Conservation (phyloP, 2,797 vertebrate genomes). For the Neomorphus geoffroyi region DNA sequence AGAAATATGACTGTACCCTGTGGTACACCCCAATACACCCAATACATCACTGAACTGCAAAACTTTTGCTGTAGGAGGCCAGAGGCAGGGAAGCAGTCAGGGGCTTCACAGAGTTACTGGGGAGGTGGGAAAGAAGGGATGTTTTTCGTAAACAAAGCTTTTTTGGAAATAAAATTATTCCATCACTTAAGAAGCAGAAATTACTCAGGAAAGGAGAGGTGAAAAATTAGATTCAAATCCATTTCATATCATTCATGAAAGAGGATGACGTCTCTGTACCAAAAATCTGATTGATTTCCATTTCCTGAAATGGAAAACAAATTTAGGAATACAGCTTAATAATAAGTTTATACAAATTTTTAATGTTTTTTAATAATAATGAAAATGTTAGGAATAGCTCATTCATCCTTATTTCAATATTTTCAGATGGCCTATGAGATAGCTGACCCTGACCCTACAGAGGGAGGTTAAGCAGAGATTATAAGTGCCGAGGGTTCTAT, state of each 20-base stretch:
- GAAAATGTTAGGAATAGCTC: neutral
- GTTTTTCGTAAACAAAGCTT: neutral
- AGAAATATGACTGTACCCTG: neutral
- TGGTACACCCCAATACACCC: too few species aligned
- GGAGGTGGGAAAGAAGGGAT: neutral
- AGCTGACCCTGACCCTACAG: neutral
- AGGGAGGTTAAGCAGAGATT: neutral
- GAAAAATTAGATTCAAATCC: neutral
- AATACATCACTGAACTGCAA: neutral
- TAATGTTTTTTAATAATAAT: neutral
- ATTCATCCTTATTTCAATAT: neutral
- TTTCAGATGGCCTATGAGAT: neutral
- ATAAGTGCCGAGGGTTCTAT: neutral
- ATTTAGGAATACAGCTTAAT: neutral
- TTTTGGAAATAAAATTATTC: neutral
- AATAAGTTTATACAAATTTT: neutral
- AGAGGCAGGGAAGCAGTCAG: neutral
- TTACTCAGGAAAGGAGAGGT: neutral
- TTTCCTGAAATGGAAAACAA: neutral
- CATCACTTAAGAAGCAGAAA: neutral
- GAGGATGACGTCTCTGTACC: neutral
- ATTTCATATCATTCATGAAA: neutral
- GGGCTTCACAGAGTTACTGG: fast-evolving
- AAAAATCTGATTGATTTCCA: neutral
- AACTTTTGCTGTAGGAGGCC: neutral